Evolutionary conservation across 2,797 vertebrate species (phyloP).

Genomic region (Potorous gilbertii): DNA sequence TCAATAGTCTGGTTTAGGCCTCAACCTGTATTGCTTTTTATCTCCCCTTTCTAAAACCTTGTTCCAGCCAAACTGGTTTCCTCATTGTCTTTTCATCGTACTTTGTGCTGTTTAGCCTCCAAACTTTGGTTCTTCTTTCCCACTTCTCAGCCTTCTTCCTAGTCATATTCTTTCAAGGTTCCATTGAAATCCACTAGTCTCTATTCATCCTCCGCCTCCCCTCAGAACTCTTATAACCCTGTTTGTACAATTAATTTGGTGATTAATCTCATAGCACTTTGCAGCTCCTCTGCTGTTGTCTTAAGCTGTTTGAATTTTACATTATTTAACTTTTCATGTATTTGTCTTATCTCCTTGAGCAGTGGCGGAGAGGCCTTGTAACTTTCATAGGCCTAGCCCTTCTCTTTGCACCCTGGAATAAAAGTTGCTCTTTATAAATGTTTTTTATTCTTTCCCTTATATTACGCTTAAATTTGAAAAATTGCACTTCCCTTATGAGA

Average conservation of each 20-base stretch:
- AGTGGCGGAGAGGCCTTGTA: not conserved
- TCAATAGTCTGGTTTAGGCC: conserved; percentile 54
- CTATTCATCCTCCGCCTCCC: conserved; percentile 33
- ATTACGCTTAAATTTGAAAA: not conserved
- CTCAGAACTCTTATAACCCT: not conserved
- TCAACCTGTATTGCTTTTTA: conserved; percentile 53
- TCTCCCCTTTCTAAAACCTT: conserved; percentile 60
- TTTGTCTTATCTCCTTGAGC: not conserved
- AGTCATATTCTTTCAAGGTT: conserved; percentile 27
- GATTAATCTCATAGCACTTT: conserved; percentile 48
- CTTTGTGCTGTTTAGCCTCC: conserved; percentile 21
- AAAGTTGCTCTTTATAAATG: conserved; percentile 45
- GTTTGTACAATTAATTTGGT: conserved; percentile 38
- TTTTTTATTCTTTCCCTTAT: not conserved
- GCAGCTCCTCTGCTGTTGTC: not conserved
- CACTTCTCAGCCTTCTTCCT: not conserved
- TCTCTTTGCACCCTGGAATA: conserved; percentile 14
- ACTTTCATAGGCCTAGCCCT: conserved; percentile 16
- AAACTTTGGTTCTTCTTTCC: conserved; percentile 8
- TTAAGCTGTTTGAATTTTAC: conserved; percentile 23
- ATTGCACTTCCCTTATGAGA: not conserved
- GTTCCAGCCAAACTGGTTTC: conserved; percentile 71
- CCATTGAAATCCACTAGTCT: conserved; percentile 31
- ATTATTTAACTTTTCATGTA: conserved; percentile 38
- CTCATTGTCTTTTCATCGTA: conserved; percentile 48